Conservation (phyloP, 2,797 vertebrate species). For the Leucoraja ocellata region DNA sequence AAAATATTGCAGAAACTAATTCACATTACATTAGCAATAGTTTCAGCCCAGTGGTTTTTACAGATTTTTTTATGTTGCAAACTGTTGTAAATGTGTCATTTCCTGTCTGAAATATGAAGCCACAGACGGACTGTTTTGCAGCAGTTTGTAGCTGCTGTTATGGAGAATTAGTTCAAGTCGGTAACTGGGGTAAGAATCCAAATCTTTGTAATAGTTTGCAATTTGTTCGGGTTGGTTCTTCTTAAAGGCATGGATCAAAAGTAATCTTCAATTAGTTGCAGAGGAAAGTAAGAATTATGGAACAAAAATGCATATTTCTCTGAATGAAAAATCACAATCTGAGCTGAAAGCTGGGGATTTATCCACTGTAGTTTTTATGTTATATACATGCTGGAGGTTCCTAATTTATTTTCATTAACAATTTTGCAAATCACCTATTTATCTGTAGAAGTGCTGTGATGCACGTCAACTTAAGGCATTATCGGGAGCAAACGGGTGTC, state of each 20-base stretch:
- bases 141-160: not conserved
- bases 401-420: not conserved
- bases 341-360: not conserved
- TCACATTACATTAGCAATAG: too few relatives aligned
- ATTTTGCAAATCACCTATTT: not conserved
- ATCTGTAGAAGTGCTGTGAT: not conserved
- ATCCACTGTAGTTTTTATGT: not conserved
- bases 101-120: not conserved
- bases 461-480: not conserved
- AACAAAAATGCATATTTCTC: not conserved
- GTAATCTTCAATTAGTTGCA: not conserved
- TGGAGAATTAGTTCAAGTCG: not conserved
- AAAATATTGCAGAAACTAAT: too few relatives aligned
- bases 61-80: too few relatives aligned
- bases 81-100: not conserved
- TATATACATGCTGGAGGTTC: not conserved
- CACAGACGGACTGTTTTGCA: not conserved
- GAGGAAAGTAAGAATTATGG: not conserved
- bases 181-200: constrained; percentile 14
- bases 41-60: too few relatives aligned
- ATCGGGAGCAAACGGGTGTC: not conserved
- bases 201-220: not conserved
- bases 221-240: not conserved
- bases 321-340: not conserved
- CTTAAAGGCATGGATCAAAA: not conserved